These are phyloP conservation scores for Diceros bicornis DNA, from an alignment of 2,797 vertebrate genomes.

Conservation along the genomic window DNA sequence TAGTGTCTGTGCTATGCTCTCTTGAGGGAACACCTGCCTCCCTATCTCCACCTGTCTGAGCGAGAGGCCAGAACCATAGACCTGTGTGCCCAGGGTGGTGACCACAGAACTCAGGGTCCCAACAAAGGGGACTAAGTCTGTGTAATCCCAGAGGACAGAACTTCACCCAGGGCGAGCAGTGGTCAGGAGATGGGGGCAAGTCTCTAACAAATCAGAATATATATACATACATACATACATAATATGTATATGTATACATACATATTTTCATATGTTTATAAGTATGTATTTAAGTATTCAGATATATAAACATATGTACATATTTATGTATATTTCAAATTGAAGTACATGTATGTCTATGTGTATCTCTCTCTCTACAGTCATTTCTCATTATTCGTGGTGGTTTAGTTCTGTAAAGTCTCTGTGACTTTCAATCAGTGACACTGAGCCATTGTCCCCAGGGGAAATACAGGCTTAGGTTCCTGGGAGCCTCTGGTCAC, in stretches of 20 bases:
- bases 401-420: neutral
- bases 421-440: neutral
- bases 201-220: neutral
- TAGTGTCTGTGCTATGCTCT: fast-evolving
- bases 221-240: neutral
- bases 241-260: neutral
- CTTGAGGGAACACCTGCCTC: fast-evolving
- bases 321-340: neutral
- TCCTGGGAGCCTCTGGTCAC: neutral
- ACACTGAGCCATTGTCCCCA: fast-evolving
- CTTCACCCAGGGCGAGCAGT: neutral
- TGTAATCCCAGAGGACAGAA: neutral
- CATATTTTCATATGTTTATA: neutral
- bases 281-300: neutral
- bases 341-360: neutral
- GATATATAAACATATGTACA: neutral
- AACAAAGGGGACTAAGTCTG: neutral
- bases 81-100: fast-evolving
- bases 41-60: fast-evolving
- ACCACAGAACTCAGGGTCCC: neutral
- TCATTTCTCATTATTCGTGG: fast-evolving
- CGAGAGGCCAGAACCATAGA: neutral
- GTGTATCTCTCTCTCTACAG: neutral
- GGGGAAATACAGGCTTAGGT: fast-evolving
- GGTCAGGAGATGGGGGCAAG: too few species aligned